phyloP scores from a whole-genome alignment of 1,140 invertebrate species.

The Holcopasites calliopsidis region DNA sequence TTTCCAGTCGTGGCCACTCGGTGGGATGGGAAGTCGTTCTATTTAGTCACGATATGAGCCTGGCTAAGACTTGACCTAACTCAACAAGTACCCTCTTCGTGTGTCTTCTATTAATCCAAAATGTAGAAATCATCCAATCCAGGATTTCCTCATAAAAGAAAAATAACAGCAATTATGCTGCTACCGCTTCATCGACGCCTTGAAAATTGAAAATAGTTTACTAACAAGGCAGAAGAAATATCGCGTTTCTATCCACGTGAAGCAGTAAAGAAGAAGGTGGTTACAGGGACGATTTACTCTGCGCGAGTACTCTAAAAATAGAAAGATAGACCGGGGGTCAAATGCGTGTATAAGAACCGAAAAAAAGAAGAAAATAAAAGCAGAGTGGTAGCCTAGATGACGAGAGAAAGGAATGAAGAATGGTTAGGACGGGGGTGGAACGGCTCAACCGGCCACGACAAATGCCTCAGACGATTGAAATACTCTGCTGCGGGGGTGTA shows the following conservation, averaged over 20 bases:
- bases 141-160: too few species aligned
- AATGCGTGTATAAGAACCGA: neutral
- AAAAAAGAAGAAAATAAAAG: neutral
- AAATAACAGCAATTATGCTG: too few species aligned
- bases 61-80: too few species aligned
- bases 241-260: too few species aligned
- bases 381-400: constrained; percentile 15
- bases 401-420: constrained; percentile 3
- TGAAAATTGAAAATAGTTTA: neutral
- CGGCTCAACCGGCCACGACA: neutral
- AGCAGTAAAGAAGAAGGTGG: neutral
- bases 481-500: neutral
- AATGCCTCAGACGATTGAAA: constrained; percentile 23
- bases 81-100: too few species aligned
- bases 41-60: neutral
- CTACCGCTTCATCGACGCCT: too few species aligned
- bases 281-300: constrained; percentile 17
- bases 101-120: too few species aligned
- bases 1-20: constrained; percentile 5
- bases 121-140: too few species aligned
- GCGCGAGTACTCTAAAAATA: constrained; percentile 15
- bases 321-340: neutral
- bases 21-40: neutral
- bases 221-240: neutral
- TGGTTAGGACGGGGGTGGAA: constrained; percentile 1